Conservation (phyloP, 1,140 invertebrate species). For the Lithobius niger region DNA sequence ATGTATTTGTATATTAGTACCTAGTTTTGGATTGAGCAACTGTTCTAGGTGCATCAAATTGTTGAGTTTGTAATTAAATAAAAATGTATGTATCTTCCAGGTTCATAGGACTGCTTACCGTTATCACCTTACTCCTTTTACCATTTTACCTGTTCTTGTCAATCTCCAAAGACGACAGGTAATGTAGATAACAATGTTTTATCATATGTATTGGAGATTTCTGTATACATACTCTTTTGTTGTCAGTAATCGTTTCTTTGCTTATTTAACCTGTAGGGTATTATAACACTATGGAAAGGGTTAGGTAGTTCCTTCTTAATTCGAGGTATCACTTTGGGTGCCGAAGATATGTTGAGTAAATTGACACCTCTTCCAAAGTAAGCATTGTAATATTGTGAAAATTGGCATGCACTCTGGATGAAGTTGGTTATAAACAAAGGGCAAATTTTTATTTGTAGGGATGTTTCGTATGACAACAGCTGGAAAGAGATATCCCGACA, state of each 20-base stretch:
- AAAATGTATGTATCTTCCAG: slow-evolving; percentile 39
- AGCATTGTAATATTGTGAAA: no score
- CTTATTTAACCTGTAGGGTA: slow-evolving; percentile 47
- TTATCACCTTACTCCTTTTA: slow-evolving; percentile 73
- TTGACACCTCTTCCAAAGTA: slow-evolving; percentile 85
- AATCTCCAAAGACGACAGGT: slow-evolving; percentile 50
- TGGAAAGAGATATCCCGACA: slow-evolving; percentile 71
- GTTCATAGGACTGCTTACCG: slow-evolving; percentile 53
- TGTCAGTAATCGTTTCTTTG: neutral
- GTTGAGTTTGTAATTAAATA: no score
- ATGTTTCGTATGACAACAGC: slow-evolving; percentile 58
- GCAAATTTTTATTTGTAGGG: slow-evolving; percentile 47
- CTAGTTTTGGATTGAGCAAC: no score
- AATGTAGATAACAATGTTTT: no score
- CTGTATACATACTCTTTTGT: neutral
- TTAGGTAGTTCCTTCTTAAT: slow-evolving; percentile 75
- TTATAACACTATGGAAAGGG: slow-evolving; percentile 84
- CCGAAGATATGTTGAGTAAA: slow-evolving; percentile 81
- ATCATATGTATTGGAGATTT: no score
- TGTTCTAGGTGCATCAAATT: no score
- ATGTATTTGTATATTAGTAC: no score
- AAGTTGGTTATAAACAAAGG: no score
- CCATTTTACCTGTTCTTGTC: slow-evolving; percentile 63
- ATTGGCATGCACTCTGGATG: no score
- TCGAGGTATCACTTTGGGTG: slow-evolving; percentile 70